These are phyloP conservation scores for Leptoclinus maculatus DNA, from an alignment of 2,797 vertebrate species.

Conservation along the genomic window DNA sequence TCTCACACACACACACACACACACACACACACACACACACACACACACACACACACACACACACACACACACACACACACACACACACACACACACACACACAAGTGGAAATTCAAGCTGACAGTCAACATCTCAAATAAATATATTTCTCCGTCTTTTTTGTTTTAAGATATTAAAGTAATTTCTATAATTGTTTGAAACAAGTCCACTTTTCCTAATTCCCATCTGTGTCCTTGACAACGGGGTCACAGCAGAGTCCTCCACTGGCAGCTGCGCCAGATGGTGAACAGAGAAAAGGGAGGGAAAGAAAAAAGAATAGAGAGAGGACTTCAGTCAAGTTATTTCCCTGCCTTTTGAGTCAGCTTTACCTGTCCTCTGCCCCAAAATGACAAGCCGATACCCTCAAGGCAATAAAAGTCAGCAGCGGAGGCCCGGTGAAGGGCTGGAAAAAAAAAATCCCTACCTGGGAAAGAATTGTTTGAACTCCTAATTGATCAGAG, in stretches of 20 bases:
- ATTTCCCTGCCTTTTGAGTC: slow-evolving; percentile 67
- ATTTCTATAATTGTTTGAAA: slow-evolving; percentile 96
- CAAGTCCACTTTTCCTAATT: slow-evolving; percentile 91
- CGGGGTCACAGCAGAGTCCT: slow-evolving; percentile 81
- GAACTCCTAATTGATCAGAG: slow-evolving; percentile 73
- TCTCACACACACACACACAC: slow-evolving; percentile 43
- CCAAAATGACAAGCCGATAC: slow-evolving; percentile 56
- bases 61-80: slow-evolving; percentile 45
- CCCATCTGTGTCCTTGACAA: slow-evolving; percentile 89
- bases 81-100: slow-evolving; percentile 45
- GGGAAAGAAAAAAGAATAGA: slow-evolving; percentile 22
- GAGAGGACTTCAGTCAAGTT: slow-evolving; percentile 65
- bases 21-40: slow-evolving; percentile 47
- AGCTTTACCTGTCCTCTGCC: slow-evolving; percentile 69
- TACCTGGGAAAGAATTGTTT: slow-evolving; percentile 72
- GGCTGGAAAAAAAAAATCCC: slow-evolving; percentile 51
- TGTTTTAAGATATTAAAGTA: slow-evolving; percentile 91
- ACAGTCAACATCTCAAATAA: slow-evolving; percentile 88
- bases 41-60: slow-evolving; percentile 51
- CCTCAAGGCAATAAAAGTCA: slow-evolving; percentile 53
- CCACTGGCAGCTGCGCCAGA: slow-evolving; percentile 84
- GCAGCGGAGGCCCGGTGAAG: slow-evolving; percentile 23
- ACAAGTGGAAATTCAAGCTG: slow-evolving; percentile 89
- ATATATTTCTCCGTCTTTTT: slow-evolving; percentile 85
- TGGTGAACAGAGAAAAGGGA: slow-evolving; percentile 61